Evolutionary conservation across 2,113 vertebrate genomes (phyloP), one percentile per base, ranked within the genome.

Genomic region (Alaudala cheleensis): DNA sequence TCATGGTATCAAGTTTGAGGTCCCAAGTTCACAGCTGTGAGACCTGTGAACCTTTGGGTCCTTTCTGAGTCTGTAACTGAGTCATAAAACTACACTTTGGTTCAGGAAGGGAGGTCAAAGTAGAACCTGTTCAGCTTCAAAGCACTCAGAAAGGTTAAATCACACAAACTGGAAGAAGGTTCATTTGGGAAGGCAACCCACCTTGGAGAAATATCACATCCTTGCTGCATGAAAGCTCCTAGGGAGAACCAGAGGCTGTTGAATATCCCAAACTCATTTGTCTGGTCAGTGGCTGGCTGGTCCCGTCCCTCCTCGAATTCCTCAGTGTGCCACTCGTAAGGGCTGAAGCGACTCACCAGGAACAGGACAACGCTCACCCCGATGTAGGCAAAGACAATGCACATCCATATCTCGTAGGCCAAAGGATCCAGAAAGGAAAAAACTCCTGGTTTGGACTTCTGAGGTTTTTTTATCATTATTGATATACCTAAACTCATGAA

Each of bases 351-450:
- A 86, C 99, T 99, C 96, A 99, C 99, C 64, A 99, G 98, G 98
- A 99, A 99, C 69, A 99, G 99, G 37, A 99, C 99, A 5, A 99
- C 99, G 3, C 99, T 99, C 90, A 99, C 99, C 69, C 99, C 99
- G 28, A 99, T 99, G 98, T 99, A 99, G 97, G 99, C 99, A 57
- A 99, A 99, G 58, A 99, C 99, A 6, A 99, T 99, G 97, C 99
- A 99, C 99, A 99, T 99, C 99, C 99, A 99, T 93, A 99, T 99
- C 97, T 99, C 99, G 1, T 99, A 99, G 49, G 99, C 99, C 98
- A 99, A 97, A 6, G 99, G 99, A 96, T 99, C 99, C 95, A 99
- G 98, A 97, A 99, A 99, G 54, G 99, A 99, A 96, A 99, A 99
- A 45, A 99, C 99, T 14, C 99, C 99, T 0, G 99, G 99, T 93